Base-by-base conservation (phyloP, 2,888 invertebrate genomes). In the Penaeus monodon region DNA sequence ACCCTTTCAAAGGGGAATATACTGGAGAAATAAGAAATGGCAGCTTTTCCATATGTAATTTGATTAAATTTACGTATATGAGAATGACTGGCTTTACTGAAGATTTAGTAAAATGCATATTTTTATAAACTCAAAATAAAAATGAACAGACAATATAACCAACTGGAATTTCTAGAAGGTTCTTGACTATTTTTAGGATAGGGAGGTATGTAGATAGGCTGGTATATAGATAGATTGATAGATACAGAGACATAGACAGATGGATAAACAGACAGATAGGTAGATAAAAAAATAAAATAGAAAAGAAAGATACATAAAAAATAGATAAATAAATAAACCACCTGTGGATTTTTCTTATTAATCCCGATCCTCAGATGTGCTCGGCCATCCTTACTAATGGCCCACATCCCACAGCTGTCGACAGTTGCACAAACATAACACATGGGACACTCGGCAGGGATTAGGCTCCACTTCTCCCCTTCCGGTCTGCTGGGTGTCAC, bases 341-440 rank as follows among this genome's bases (percentile, higher is more conserved):
- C 93, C 96, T 96, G n/a, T 95, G 94, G 29, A 94, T 93, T 68
- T 12, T 78, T 83, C 57, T 68, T 63, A 14, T 94, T 95, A 10
- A 97, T 95, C 44, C 96, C 96, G 91, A 95, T 95, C 84, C 97
- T 94, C 93, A 96, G 95, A 92, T 96, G 97, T 6, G 96, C 95
- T 90, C 96, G 96, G 66, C 98, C 98, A 93, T 96, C 97, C 91
- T 95, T 95, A 0, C 97, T 97, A 27, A 97, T 95, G 0, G 96
- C 96, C 98, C 98, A 98, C 20, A 92, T 95, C 91, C 94, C 86
- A n/a, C 84, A 80, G 27, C 70, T n/a, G 10, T 79, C 77, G 20
- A 84, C 83, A 14, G 80, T 77, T 14, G 77, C 80, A 33, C 83
- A 79, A n/a, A 84, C 68, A 24, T 74, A 81, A 65, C 82, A 77